phyloP scores from a whole-genome alignment of 2,113 vertebrate species.

The Anseranas semipalmata region DNA sequence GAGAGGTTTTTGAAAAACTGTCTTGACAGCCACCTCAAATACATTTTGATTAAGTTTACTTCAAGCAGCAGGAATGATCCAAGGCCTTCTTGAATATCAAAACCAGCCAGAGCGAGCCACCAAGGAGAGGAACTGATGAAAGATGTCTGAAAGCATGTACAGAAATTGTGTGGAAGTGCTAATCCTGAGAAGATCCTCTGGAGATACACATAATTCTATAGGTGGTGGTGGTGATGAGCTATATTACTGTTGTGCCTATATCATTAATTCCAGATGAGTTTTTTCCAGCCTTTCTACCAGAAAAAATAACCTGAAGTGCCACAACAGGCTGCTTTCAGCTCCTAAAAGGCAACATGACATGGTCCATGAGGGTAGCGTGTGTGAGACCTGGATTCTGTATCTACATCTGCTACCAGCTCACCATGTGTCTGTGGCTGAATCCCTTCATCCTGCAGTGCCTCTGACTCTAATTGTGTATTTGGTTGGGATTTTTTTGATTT shows the following conservation, averaged over 20 bases:
- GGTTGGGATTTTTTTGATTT: neutral
- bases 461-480: neutral
- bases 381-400: neutral
- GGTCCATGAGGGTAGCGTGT: fast-evolving
- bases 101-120: neutral
- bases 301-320: neutral
- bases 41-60: neutral
- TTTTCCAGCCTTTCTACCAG: neutral
- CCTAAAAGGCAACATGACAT: neutral
- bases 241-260: neutral
- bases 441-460: neutral
- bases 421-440: neutral
- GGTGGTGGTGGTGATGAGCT: neutral
- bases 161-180: neutral
- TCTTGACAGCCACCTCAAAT: neutral
- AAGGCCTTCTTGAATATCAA: neutral
- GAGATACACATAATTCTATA: neutral
- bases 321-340: neutral
- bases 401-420: neutral
- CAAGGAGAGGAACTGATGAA: neutral
- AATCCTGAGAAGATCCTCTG: neutral
- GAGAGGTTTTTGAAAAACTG: neutral
- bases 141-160: neutral
- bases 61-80: neutral
- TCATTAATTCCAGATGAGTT: neutral